These are phyloP conservation scores for Amphiduros pacificus DNA, from an alignment of 2,888 invertebrate species.

Conservation along the genomic window DNA sequence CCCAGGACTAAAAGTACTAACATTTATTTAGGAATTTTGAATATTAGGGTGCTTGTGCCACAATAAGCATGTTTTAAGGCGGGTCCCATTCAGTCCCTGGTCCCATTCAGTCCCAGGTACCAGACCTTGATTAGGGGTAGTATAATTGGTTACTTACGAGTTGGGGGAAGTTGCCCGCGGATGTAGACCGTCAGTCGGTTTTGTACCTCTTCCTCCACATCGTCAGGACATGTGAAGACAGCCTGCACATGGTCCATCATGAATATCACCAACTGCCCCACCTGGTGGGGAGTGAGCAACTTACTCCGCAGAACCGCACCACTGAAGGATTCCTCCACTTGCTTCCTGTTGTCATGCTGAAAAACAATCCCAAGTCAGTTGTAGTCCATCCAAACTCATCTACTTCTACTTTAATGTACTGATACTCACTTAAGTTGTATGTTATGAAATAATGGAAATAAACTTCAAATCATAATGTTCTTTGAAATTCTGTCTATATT, in stretches of 20 bases:
- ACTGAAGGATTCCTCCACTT: slow-evolving; percentile 42
- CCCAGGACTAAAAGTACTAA: no score
- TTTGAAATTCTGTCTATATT: no score
- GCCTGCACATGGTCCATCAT: slow-evolving; percentile 45
- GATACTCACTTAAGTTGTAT: no score
- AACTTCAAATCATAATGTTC: no score
- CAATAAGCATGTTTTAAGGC: no score
- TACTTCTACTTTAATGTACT: no score
- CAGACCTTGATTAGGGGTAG: background rate
- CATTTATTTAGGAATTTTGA: no score
- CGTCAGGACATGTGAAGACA: slow-evolving; percentile 44
- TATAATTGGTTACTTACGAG: background rate
- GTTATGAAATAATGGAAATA: no score
- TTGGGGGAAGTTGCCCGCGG: background rate
- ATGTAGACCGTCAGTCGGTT: slow-evolving; percentile 5
- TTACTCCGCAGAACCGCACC: slow-evolving; percentile 46
- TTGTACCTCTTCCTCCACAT: slow-evolving; percentile 39
- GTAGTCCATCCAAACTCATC: no score
- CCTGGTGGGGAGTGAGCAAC: slow-evolving; percentile 45
- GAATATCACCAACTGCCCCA: slow-evolving; percentile 45
- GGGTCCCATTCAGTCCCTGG: no score
- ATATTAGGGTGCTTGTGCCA: no score
- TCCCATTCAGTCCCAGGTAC: background rate
- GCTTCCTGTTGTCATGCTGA: slow-evolving; percentile 44
- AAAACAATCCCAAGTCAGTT: slow-evolving; percentile 20